Base-by-base conservation (phyloP, 2,888 invertebrate species). In the Tetragonula carbonaria region DNA sequence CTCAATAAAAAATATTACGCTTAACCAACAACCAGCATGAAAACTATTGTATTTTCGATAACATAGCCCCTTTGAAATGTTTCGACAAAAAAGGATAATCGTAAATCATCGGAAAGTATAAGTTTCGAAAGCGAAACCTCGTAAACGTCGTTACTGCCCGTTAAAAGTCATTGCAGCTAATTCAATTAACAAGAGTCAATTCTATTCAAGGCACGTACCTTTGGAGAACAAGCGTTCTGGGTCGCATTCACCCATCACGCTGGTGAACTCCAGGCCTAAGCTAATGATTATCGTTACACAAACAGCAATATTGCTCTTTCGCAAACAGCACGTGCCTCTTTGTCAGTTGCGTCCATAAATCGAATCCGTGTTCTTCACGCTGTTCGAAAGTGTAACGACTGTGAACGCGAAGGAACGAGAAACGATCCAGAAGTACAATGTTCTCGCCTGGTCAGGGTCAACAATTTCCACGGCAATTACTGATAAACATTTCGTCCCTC, bases 401-500 rank as follows among this genome's bases (percentile, higher is more conserved):
- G 67, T 71, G 62, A 65, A 45, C 23, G 23, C 33, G 5, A 38
- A 68, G 77, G 6, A 66, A 51, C n/a, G 50, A 2, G 33, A 33
- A 33, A 2, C 2, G 14, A n/a, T n/a, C n/a, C 2, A 5, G 11
- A 5, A 2, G 13, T n/a, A n/a, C 4, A 11, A 59, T 2, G 0
- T 21, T 55, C 55, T 21, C 18, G 55, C 1, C 51, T 3, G 28
- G 16, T 21, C 38, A 80, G 85, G 86, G 85, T 86, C 89, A 86
- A 86, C 81, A 86, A 86, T 84, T 84, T 89, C 74, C 86, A 85
- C 82, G 82, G 83, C 86, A 87, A 89, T 90, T 84, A 79, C 78
- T 88, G 84, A 87, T 90, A 90, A 89, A 89, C 89, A 87, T 87
- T 87, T 78, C 76, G 80, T 78, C 78, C 88, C 88, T 81, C 80